A percentile compares a stretch with the other conserved stretches of the same genome.
These are phyloP conservation scores for Brachionus calyciflorus DNA, from an alignment of 1,140 invertebrate genomes.

Conservation along the genomic window DNA sequence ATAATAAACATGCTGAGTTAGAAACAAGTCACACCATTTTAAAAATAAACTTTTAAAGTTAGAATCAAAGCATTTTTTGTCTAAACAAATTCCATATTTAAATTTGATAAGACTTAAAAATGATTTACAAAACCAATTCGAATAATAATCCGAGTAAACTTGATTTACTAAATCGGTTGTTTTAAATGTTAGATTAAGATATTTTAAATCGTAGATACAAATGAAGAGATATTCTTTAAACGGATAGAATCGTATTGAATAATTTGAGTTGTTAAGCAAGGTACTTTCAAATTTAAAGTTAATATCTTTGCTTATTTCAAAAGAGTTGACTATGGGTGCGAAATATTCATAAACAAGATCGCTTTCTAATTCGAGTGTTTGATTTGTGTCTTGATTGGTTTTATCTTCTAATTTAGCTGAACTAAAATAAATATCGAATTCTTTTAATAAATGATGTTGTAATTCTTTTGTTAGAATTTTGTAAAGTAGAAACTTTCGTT, in stretches of 20 bases:
- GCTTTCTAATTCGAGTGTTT: too few relatives aligned
- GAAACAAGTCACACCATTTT: constrained; percentile 4
- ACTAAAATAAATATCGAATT: constrained; percentile 25
- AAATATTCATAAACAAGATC: constrained; percentile 44
- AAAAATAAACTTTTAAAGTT: background rate
- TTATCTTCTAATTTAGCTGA: background rate
- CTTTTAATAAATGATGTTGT: background rate
- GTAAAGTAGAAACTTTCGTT: constrained; percentile 12
- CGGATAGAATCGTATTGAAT: background rate
- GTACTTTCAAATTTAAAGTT: background rate
- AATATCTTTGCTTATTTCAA: constrained; percentile 20
- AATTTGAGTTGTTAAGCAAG: background rate
- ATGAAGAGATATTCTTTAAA: background rate
- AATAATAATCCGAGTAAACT: constrained; percentile 9
- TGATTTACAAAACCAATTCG: constrained; percentile 28
- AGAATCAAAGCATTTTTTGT: constrained; percentile 14
- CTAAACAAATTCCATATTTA: constrained; percentile 19
- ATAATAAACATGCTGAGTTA: constrained; percentile 11
- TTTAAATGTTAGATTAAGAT: background rate
- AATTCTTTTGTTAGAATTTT: background rate
- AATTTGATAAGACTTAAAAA: constrained; percentile 4
- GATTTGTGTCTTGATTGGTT: background rate
- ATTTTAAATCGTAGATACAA: background rate
- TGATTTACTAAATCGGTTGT: background rate
- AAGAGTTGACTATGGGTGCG: constrained; percentile 23